Base-by-base conservation (phyloP, 2,797 vertebrate genomes). In the Carcharodon carcharias region DNA sequence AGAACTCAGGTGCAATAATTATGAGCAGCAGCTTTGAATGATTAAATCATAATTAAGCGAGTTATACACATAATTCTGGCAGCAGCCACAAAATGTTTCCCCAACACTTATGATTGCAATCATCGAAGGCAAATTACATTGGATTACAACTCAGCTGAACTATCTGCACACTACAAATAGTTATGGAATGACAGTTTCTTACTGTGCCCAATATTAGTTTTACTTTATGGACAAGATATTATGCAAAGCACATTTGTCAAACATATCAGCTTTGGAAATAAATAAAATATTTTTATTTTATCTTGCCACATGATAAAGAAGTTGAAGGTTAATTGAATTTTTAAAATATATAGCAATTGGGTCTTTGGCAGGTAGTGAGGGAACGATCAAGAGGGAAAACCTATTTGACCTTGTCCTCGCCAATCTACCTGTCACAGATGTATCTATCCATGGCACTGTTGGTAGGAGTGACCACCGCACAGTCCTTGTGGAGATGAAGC, bases 1-100 rank as follows among this genome's bases (percentile, higher is more conserved):
- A 54, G 8, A 73, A 35, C 67, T 95, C 40, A 8, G 94, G 94
- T 95, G 94, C 69, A 69, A 73, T 95, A 71, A 73, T 71, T 54
- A 95, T 95, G 65, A 69, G 21, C 45, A 73, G 12, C n/a, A 40
- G 65, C 40, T 71, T 95, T 95, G 40, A 73, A 73, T 73, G 40
- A 95, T 95, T 95, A 73, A 73, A 69, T 35, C 67, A 28, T 54
- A 71, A 95, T 95, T 95, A 95, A 95, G 7, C 23, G 69, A 94
- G 50, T 94, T 69, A 67, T 40, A 35, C 67, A 73, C 31, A 71
- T 73, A 95, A 71, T 69, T 95, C 94, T 73, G 67, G 67, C 40
- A 95, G 45, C 45, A 95, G 45, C 23, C 91, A 69, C 40, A 73
- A 94, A 92, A 71, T 50, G 56, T 71, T 95, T 95, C n/a, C 14